phyloP scores from a whole-genome alignment of 2,113 vertebrate genomes.

The Xyrauchen texanus region DNA sequence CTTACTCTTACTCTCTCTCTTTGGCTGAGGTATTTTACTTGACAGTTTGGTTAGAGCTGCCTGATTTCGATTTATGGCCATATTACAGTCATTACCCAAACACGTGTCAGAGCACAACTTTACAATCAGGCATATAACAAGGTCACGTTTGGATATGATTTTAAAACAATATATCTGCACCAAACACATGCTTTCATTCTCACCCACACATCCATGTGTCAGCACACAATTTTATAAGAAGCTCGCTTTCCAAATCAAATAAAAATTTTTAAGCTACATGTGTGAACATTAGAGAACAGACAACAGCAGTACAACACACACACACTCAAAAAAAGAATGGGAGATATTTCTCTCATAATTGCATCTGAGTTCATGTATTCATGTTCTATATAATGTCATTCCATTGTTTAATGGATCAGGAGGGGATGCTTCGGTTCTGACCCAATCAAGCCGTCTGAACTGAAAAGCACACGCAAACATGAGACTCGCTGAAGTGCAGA shows the following conservation, averaged over 20 bases:
- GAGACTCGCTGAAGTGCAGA: conserved; percentile 1
- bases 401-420: neutral
- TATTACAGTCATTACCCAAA: conserved; percentile 69
- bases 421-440: neutral
- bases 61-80: conserved; percentile 66
- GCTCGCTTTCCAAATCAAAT: neutral
- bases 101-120: conserved; percentile 62
- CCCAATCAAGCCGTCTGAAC: neutral
- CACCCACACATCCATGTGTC: neutral
- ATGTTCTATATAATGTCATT: neutral
- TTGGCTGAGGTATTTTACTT: conserved; percentile 44
- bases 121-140: conserved; percentile 49
- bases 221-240: conserved; percentile 4
- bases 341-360: conserved; percentile 20
- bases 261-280: too few species aligned
- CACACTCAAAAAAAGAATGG: conserved; percentile 7
- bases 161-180: neutral
- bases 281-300: neutral
- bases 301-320: neutral
- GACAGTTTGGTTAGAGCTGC: conserved; percentile 47
- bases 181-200: neutral
- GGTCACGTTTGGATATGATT: conserved; percentile 56
- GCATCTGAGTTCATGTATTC: conserved; percentile 3
- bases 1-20: neutral
- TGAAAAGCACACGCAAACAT: neutral